Conservation (phyloP, 2,797 vertebrate species). For the Morelia viridis region DNA sequence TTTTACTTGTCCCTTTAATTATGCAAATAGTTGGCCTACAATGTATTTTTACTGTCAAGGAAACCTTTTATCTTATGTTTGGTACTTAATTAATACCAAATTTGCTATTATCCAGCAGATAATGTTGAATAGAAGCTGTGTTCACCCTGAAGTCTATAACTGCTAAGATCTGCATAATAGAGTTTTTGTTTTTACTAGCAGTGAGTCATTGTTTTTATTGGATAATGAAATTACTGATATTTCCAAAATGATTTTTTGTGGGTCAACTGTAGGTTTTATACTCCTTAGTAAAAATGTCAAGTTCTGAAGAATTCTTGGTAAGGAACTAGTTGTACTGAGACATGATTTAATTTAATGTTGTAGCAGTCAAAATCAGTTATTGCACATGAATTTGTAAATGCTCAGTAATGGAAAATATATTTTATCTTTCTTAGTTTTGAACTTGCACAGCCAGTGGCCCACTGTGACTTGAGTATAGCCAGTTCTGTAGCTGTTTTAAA, state of each 20-base stretch:
- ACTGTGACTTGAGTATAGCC: slow-evolving; percentile 38
- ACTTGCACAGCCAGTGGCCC: slow-evolving; percentile 32
- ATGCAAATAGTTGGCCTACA: not conserved
- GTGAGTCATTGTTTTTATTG: slow-evolving; percentile 51
- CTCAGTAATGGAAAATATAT: slow-evolving; percentile 42
- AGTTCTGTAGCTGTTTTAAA: slow-evolving; percentile 34
- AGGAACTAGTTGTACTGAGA: slow-evolving; percentile 44
- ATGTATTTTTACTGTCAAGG: slow-evolving; percentile 10
- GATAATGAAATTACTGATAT: slow-evolving; percentile 54
- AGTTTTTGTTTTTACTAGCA: slow-evolving; percentile 38
- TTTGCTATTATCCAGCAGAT: slow-evolving; percentile 32
- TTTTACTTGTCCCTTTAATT: not conserved
- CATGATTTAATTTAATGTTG: slow-evolving; percentile 40
- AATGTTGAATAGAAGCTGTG: slow-evolving; percentile 24
- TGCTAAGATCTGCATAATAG: slow-evolving; percentile 37
- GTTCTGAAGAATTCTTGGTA: slow-evolving; percentile 48
- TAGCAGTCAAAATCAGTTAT: slow-evolving; percentile 40
- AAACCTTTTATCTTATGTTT: slow-evolving; percentile 20
- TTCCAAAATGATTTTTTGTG: slow-evolving; percentile 50
- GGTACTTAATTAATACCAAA: slow-evolving; percentile 25
- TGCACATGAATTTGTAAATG: slow-evolving; percentile 26
- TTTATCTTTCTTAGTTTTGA: slow-evolving; percentile 50
- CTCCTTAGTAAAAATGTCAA: slow-evolving; percentile 47
- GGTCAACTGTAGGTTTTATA: slow-evolving; percentile 46
- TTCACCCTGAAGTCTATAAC: slow-evolving; percentile 5